phyloP scores from a whole-genome alignment of 2,888 invertebrate genomes.

The Papilio gigon region DNA sequence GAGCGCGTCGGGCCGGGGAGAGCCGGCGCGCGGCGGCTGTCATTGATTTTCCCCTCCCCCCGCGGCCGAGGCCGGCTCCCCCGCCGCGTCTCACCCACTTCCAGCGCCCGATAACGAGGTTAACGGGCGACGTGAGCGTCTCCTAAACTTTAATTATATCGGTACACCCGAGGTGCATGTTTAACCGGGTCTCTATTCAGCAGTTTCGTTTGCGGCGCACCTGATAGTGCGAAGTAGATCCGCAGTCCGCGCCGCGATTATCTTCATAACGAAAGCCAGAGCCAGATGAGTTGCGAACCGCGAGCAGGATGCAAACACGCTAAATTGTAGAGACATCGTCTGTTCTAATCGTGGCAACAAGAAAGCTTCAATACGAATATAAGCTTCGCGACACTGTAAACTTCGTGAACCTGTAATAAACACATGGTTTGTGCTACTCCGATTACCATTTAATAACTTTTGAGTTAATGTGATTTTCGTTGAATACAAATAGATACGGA shows the following conservation, averaged over 20 bases:
- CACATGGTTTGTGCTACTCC: slow-evolving; percentile 49
- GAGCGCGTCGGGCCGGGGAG: slow-evolving; percentile 79
- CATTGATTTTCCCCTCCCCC: slow-evolving; percentile 81
- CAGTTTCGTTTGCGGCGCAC: slow-evolving; percentile 78
- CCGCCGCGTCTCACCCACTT: slow-evolving; percentile 82
- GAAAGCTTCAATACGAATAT: slow-evolving; percentile 51
- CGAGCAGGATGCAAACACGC: slow-evolving; percentile 53
- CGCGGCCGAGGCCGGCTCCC: slow-evolving; percentile 67
- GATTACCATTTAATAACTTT: slow-evolving; percentile 41
- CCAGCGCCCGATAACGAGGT: slow-evolving; percentile 83
- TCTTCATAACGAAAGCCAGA: slow-evolving; percentile 68
- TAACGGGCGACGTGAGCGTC: slow-evolving; percentile 83
- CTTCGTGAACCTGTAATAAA: slow-evolving; percentile 53
- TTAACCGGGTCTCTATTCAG: slow-evolving; percentile 79
- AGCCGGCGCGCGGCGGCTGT: slow-evolving; percentile 82
- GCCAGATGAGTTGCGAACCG: slow-evolving; percentile 63
- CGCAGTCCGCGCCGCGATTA: slow-evolving; percentile 65
- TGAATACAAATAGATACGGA: slow-evolving; percentile 41
- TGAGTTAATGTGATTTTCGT: slow-evolving; percentile 41
- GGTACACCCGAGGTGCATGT: slow-evolving; percentile 81
- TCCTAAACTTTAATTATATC: slow-evolving; percentile 83
- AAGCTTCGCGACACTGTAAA: slow-evolving; percentile 52
- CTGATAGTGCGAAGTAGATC: slow-evolving; percentile 73
- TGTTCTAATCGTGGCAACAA: slow-evolving; percentile 63
- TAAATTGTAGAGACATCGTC: slow-evolving; percentile 48